A percentile compares a stretch with the other conserved stretches of the same genome.
Evolutionary conservation across 2,888 invertebrate species (phyloP).

Genomic region (Brenthis daphne): DNA sequence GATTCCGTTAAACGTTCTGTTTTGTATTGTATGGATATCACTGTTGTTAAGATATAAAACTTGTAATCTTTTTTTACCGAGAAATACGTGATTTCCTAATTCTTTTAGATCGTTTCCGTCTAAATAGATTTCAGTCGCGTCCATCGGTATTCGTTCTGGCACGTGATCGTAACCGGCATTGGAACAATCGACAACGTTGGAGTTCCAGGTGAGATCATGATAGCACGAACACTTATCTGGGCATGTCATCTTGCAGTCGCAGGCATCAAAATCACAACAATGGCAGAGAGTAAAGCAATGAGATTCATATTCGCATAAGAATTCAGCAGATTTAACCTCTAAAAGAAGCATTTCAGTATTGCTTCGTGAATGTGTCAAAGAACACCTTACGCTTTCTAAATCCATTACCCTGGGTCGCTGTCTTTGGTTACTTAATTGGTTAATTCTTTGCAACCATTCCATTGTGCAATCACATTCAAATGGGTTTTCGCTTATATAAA

Average conservation of each 20-base stretch:
- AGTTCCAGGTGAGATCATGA: constrained; percentile 92
- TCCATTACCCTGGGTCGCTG: constrained; percentile 91
- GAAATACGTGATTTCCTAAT: constrained; percentile 92
- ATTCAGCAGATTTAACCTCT: constrained; percentile 87
- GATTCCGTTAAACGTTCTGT: constrained; percentile 91
- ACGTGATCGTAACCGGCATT: constrained; percentile 88
- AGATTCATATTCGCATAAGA: constrained; percentile 90
- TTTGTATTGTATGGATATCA: constrained; percentile 88
- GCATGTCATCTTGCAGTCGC: constrained; percentile 96
- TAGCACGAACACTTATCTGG: constrained; percentile 93
- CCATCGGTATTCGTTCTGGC: constrained; percentile 92
- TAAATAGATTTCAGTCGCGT: constrained; percentile 93
- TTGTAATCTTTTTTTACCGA: constrained; percentile 91
- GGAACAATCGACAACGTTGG: constrained; percentile 92
- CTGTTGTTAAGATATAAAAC: constrained; percentile 90
- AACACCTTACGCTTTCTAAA: constrained; percentile 89
- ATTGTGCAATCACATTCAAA: constrained; percentile 93
- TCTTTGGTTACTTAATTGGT: constrained; percentile 87
- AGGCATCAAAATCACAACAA: constrained; percentile 95
- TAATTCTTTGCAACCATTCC: constrained; percentile 92
- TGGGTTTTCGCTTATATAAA: constrained; percentile 91
- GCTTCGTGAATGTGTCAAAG: constrained; percentile 85
- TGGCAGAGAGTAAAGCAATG: constrained; percentile 93
- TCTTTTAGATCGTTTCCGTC: constrained; percentile 91
- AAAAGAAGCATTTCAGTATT: constrained; percentile 84